Conservation (phyloP, 2,888 invertebrate species). For the Abrostola triplasia region DNA sequence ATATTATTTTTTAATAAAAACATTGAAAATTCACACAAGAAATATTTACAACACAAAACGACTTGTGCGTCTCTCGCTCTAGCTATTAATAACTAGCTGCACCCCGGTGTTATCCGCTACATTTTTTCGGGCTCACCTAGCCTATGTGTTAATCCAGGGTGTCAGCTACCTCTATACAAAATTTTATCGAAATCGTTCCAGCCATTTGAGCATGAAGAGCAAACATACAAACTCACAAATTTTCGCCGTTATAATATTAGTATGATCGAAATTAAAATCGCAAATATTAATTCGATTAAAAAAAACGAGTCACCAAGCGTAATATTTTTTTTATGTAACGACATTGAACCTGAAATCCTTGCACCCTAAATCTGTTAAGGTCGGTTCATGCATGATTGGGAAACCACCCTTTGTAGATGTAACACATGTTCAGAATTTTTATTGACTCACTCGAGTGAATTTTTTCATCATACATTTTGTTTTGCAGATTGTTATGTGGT, state of each 20-base stretch:
- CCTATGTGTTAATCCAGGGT: too few relatives aligned
- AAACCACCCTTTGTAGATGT: constrained; percentile 13
- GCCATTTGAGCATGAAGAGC: too few relatives aligned
- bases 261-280: neutral
- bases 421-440: constrained; percentile 20
- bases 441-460: constrained; percentile 9
- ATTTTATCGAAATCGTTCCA: too few relatives aligned
- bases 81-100: too few relatives aligned
- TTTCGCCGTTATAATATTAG: too few relatives aligned
- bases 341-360: constrained; percentile 18
- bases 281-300: neutral
- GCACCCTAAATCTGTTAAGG: constrained; percentile 28
- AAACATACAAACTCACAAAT: too few relatives aligned
- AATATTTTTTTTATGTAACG: constrained; percentile 9
- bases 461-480: neutral
- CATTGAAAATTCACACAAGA: too few relatives aligned
- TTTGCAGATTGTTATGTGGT: neutral
- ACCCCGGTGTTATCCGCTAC: too few relatives aligned
- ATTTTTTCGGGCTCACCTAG: too few relatives aligned
- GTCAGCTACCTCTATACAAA: too few relatives aligned
- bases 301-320: neutral
- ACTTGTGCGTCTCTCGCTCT: too few relatives aligned
- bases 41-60: too few relatives aligned
- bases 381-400: constrained; percentile 25
- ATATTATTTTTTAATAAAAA: neutral